Conservation (phyloP, 2,113 vertebrate genomes). For the Pelecanoides urinatrix region DNA sequence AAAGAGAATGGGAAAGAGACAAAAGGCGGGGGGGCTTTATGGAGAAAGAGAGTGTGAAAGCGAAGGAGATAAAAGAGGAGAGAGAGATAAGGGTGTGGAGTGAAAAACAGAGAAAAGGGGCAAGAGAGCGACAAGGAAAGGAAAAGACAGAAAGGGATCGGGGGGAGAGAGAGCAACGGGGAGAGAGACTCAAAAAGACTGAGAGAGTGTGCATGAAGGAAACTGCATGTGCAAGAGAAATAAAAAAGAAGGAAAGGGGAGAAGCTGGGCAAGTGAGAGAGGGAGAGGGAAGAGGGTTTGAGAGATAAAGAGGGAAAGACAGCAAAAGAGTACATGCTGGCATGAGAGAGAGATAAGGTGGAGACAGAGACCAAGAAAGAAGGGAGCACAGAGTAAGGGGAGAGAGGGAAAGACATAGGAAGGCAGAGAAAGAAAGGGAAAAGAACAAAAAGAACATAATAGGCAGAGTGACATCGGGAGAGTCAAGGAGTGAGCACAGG, state of each 20-base stretch:
- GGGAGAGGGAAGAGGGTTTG: fast-evolving
- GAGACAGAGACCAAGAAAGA: not conserved
- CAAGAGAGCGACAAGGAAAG: not conserved
- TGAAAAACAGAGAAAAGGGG: too few relatives aligned
- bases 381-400: not conserved
- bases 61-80: not conserved
- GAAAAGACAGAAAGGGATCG: not conserved
- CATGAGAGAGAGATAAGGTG: not conserved
- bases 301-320: not conserved
- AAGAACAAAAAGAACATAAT: not conserved
- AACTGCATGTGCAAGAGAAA: not conserved
- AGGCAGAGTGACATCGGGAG: not conserved
- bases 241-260: not conserved
- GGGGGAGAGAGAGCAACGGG: not conserved
- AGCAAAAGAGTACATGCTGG: not conserved
- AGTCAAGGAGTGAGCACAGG: not conserved
- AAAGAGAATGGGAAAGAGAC: not conserved
- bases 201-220: not conserved
- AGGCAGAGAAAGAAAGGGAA: not conserved
- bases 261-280: not conserved
- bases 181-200: not conserved
- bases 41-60: not conserved
- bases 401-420: not conserved
- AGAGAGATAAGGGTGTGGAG: not conserved
- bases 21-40: not conserved